Evolutionary conservation across 30 jellyfish, hydroid and myxozoan species (phyloP).

Genomic region (Nemopilema nomurai): DNA sequence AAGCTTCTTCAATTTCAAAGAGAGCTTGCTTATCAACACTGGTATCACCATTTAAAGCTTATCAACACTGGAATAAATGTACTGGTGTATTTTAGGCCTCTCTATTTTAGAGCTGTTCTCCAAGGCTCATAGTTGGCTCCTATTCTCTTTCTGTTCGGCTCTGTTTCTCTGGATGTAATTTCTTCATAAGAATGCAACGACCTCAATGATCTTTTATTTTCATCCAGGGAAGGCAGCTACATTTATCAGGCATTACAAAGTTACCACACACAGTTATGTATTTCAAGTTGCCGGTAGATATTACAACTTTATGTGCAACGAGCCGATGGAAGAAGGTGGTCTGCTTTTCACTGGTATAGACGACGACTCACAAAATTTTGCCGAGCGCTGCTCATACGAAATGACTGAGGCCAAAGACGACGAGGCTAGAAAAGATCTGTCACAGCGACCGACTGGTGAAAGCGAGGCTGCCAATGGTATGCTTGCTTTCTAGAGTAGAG

Average conservation of each 20-base stretch:
- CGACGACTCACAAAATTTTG: conserved; percentile 43
- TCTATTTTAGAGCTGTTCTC: too few relatives aligned
- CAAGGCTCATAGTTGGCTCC: too few relatives aligned
- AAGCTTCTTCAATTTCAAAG: too few relatives aligned
- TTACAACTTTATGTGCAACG: conserved; percentile 43
- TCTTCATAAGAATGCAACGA: not conserved
- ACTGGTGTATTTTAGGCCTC: too few relatives aligned
- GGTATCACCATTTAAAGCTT: too few relatives aligned
- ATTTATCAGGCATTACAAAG: conserved; percentile 24
- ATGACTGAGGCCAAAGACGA: not conserved
- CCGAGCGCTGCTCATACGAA: conserved; percentile 43
- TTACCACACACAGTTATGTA: conserved; percentile 21
- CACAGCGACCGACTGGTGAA: not conserved
- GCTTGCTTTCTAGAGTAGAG: not conserved
- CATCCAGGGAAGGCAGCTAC: conserved; percentile 18
- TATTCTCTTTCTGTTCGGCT: not conserved
- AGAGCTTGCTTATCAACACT: too few relatives aligned
- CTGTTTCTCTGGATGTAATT: not conserved
- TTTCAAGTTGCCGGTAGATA: conserved; percentile 25
- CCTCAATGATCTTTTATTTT: not conserved
- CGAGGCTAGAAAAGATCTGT: conserved; percentile 5
- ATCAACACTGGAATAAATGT: too few relatives aligned
- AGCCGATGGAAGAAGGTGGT: not conserved
- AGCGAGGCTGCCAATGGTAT: not conserved
- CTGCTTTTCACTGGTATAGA: conserved; percentile 17